These are phyloP conservation scores for Phaenicophaeus curvirostris DNA, from an alignment of 2,797 vertebrate species.

Conservation along the genomic window DNA sequence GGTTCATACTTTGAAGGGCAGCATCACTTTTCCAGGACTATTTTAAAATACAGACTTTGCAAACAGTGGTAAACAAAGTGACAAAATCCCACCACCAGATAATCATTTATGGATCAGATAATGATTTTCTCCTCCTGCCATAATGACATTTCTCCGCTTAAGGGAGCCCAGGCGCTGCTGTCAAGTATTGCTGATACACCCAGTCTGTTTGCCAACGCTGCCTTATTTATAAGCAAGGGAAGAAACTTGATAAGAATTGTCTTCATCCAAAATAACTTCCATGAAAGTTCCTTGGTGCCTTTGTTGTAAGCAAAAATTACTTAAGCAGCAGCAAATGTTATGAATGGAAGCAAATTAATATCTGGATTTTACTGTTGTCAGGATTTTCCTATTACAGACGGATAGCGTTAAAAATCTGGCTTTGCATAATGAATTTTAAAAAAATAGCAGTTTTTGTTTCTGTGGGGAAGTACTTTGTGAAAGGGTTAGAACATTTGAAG, in stretches of 20 bases:
- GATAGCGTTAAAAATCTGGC: not conserved
- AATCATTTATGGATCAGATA: constrained; percentile 89
- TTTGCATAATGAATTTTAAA: not conserved
- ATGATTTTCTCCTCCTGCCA: constrained; percentile 82
- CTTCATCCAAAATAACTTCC: not conserved
- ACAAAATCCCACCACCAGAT: constrained; percentile 61
- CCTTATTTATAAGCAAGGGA: not conserved
- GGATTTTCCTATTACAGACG: not conserved
- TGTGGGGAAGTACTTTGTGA: not conserved
- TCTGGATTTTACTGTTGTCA: not conserved
- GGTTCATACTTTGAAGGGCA: not conserved
- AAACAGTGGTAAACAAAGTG: constrained; percentile 21
- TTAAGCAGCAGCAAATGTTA: not conserved
- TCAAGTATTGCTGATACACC: constrained; percentile 85
- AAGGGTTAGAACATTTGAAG: not conserved
- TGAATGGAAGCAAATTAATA: not conserved
- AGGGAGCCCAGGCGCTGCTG: constrained; percentile 80
- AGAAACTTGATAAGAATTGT: not conserved
- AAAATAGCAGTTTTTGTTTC: not conserved
- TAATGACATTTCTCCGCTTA: constrained; percentile 80
- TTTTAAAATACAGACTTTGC: constrained; percentile 59
- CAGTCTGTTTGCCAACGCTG: constrained; percentile 63
- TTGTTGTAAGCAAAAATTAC: not conserved
- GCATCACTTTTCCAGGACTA: not conserved
- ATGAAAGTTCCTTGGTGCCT: not conserved